Base-by-base conservation (phyloP, 1,140 invertebrate genomes). In the Heterodera carotae region DNA sequence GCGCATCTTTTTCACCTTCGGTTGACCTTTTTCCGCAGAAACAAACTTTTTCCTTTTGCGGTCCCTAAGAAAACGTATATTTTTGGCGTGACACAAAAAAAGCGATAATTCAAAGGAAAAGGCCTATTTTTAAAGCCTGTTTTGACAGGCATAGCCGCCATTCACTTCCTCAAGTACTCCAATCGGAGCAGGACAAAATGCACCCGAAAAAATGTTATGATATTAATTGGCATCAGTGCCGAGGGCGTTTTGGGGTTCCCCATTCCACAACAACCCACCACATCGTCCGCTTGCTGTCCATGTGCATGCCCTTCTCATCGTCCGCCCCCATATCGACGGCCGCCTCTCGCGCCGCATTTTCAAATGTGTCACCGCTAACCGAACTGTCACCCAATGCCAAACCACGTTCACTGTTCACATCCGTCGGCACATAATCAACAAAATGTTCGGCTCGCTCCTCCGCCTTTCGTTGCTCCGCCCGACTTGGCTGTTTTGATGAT, bases 11-110 rank as follows among this genome's bases (percentile, higher is more conserved):
- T 92, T 92, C 27, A 90, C 88, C 78, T 76, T 29, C 29, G 66
- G 36, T 18, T 39, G 62, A 15, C 78, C 78, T 27, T 68, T 90
- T 89, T 77, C 92, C 91, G 10, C 91, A 89, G 22, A 91, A 90
- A 96, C 91, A 91, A 94, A 95, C 88, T 94, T 95, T 90, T 96
- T 96, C 88, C 92, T 92, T 87, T 95, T 95, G 18, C 93, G 91
- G 90, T 96, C 94, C 94, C 90, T 90, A 82, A 67, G 82, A 83
- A 69, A n/a, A n/a, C n/a, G n/a, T n/a, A n/a, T n/a, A n/a, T n/a
- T n/a, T n/a, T n/a, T n/a, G n/a, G n/a, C n/a, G n/a, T n/a, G n/a
- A n/a, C n/a, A n/a, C n/a, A n/a, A n/a, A n/a, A n/a, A n/a, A n/a
- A n/a, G n/a, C n/a, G n/a, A n/a, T n/a, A n/a, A n/a, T n/a, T n/a